phyloP scores from a whole-genome alignment of 2,797 vertebrate species.

The Babyrousa celebensis region DNA sequence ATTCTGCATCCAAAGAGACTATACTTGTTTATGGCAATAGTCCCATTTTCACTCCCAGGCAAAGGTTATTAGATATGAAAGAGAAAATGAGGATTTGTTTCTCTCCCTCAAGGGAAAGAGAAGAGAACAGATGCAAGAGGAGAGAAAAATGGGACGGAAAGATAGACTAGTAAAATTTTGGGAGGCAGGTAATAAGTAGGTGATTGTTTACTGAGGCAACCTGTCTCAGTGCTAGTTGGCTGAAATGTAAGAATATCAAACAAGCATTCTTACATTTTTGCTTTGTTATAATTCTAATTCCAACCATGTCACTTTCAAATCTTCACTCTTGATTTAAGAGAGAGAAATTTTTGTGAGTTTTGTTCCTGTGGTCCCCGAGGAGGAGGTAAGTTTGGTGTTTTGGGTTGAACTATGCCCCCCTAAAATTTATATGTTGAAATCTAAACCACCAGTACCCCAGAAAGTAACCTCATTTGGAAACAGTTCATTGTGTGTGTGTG shows the following conservation, averaged over 20 bases:
- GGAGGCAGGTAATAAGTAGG: background rate
- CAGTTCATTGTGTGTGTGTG: background rate
- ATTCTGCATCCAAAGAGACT: conserved; percentile 73
- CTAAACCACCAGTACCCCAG: background rate
- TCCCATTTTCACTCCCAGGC: conserved; percentile 60
- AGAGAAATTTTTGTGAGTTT: background rate
- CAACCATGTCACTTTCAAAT: background rate
- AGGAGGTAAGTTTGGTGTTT: background rate
- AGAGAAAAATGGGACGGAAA: background rate
- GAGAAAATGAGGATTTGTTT: conserved; percentile 69
- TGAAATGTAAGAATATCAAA: conserved; percentile 17
- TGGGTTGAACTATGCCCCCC: background rate
- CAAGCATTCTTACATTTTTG: background rate
- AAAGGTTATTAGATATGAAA: conserved; percentile 61
- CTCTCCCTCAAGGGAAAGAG: background rate
- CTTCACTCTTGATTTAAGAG: background rate
- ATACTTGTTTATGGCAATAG: conserved; percentile 44
- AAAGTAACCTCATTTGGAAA: background rate
- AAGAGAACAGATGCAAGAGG: background rate
- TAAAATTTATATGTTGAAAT: background rate
- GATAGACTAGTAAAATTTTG: background rate
- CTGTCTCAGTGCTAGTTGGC: background rate
- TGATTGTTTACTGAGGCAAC: background rate
- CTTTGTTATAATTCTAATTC: background rate
- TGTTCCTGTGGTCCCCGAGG: background rate